phyloP scores from a whole-genome alignment of 2,888 invertebrate genomes.

The Gortyna flavago region DNA sequence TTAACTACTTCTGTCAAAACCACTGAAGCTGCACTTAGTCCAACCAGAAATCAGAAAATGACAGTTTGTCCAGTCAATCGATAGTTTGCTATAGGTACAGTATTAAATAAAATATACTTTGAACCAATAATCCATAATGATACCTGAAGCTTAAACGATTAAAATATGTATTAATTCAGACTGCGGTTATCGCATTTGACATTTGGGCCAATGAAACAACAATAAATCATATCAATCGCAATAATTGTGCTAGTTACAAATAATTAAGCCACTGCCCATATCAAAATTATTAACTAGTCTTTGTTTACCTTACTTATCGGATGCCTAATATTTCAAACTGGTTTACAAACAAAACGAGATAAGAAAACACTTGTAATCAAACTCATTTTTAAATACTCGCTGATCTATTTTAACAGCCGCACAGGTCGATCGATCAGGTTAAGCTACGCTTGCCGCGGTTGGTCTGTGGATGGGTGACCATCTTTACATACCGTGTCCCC shows the following conservation, averaged over 20 bases:
- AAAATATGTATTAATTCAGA: slow-evolving; percentile 25
- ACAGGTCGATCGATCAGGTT: no score
- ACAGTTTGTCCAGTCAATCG: neutral
- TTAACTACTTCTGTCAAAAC: neutral
- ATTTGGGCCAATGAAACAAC: slow-evolving; percentile 41
- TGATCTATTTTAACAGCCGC: no score
- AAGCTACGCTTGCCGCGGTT: no score
- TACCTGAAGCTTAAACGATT: slow-evolving; percentile 7
- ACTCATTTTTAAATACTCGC: slow-evolving; percentile 15
- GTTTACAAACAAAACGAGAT: slow-evolving; percentile 17
- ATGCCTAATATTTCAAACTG: slow-evolving; percentile 18
- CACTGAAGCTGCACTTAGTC: neutral
- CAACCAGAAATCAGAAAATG: neutral
- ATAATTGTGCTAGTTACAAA: slow-evolving; percentile 45
- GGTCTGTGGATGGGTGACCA: no score
- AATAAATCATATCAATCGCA: slow-evolving; percentile 49
- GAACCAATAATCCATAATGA: neutral
- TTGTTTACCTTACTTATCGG: slow-evolving; percentile 16
- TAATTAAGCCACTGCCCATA: slow-evolving; percentile 17
- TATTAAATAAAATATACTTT: neutral
- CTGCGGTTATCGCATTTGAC: slow-evolving; percentile 36
- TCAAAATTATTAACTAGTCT: slow-evolving; percentile 20
- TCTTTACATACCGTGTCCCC: no score
- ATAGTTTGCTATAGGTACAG: neutral
- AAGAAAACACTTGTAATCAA: slow-evolving; percentile 20